These are phyloP conservation scores for Heliconius erato DNA, from an alignment of 2,888 invertebrate species.

Conservation along the genomic window DNA sequence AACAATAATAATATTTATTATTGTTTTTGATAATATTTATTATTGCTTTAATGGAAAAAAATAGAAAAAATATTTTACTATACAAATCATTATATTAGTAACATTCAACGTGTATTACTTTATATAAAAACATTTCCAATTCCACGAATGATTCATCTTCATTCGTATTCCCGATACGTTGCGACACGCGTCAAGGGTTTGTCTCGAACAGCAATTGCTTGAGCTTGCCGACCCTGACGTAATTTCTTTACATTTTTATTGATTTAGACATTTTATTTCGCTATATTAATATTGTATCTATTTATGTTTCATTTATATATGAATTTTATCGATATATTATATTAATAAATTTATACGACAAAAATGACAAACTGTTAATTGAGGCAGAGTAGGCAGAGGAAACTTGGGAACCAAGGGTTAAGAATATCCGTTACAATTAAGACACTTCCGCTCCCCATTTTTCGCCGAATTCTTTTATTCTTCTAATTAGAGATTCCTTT, in stretches of 20 bases:
- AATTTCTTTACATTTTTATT: constrained; percentile 44
- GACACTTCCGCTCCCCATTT: no score
- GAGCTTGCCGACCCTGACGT: constrained; percentile 26
- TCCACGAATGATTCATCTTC: constrained; percentile 34
- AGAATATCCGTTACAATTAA: no score
- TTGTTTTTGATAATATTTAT: no score
- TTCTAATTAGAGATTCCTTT: no score
- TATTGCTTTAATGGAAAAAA: no score
- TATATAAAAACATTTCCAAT: constrained; percentile 16
- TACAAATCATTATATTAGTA: not conserved
- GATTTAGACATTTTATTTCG: constrained; percentile 37
- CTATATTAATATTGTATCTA: not conserved
- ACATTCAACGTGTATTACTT: not conserved
- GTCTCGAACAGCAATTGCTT: constrained; percentile 47
- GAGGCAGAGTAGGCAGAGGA: not conserved
- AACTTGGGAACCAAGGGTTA: no score
- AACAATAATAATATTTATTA: no score
- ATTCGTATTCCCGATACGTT: constrained; percentile 50
- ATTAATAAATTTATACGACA: not conserved
- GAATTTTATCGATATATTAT: no score
- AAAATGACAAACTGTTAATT: not conserved
- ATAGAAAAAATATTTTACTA: not conserved
- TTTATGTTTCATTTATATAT: no score
- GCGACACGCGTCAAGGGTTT: constrained; percentile 51
- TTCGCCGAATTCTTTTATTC: no score